These are phyloP conservation scores for Acanthosoma haemorrhoidale DNA, from an alignment of 2,888 invertebrate species.

Conservation along the genomic window DNA sequence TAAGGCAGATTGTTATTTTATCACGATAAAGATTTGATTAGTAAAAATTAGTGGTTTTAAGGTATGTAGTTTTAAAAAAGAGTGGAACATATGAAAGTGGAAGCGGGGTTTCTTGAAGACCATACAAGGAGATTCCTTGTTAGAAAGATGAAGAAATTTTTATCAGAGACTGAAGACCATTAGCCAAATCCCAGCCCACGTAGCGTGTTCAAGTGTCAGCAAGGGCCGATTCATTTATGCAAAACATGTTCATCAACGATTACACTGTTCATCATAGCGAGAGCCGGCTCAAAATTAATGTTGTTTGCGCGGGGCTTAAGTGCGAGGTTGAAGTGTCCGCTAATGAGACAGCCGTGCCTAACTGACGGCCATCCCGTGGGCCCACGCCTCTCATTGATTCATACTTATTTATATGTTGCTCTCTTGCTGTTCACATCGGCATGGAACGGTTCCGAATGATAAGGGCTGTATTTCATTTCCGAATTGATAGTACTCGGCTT, in stretches of 20 bases:
- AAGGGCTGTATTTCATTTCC: conserved; percentile 17
- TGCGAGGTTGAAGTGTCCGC: background rate
- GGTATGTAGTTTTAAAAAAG: background rate
- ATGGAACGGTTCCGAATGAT: background rate
- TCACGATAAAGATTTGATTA: too few species aligned
- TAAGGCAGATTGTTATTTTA: too few species aligned
- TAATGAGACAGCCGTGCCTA: background rate
- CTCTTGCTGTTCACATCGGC: too few species aligned
- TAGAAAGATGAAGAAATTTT: background rate
- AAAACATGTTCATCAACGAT: conserved; percentile 4
- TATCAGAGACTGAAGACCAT: background rate
- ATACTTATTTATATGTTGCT: background rate
- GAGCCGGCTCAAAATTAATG: background rate
- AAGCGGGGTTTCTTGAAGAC: background rate
- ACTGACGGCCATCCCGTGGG: background rate
- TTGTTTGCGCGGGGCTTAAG: background rate
- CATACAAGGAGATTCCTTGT: background rate
- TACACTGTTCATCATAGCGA: too few species aligned
- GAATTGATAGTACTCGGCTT: conserved; percentile 5
- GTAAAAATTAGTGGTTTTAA: background rate
- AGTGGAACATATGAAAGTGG: background rate
- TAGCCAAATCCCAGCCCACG: background rate
- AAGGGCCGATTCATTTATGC: background rate
- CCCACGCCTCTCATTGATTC: conserved; percentile 6
- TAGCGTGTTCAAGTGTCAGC: background rate